A percentile compares a stretch with the other conserved stretches of the same genome.
phyloP scores from a whole-genome alignment of 2,888 invertebrate species.

The Corythucha ciliata region DNA sequence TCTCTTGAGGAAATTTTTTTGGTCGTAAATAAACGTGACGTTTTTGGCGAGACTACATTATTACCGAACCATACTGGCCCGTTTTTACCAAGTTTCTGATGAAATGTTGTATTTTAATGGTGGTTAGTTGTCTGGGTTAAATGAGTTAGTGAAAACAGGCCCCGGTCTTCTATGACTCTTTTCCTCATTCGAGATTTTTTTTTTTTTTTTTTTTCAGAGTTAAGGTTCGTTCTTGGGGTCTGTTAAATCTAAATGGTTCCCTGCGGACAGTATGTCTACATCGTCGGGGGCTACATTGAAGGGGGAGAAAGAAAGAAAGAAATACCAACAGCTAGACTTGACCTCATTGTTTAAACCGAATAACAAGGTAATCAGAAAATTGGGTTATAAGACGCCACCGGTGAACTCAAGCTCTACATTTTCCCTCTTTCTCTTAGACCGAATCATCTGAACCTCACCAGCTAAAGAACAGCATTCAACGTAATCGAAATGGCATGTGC shows the following conservation, averaged over 20 bases:
- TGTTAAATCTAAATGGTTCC: constrained; percentile 78
- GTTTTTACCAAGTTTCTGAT: no score
- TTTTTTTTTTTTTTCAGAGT: constrained; percentile 44
- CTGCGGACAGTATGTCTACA: constrained; percentile 94
- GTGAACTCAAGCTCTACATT: not conserved
- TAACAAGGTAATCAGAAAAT: constrained; percentile 29
- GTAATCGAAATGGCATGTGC: constrained; percentile 91
- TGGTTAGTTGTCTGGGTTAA: no score
- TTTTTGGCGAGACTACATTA: no score
- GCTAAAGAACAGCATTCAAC: constrained; percentile 79
- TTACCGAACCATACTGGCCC: no score
- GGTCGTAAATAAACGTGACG: no score
- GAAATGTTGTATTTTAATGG: no score
- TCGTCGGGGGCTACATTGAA: constrained; percentile 78
- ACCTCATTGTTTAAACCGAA: constrained; percentile 84
- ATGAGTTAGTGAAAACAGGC: no score
- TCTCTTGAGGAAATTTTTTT: no score
- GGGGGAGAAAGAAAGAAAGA: constrained; percentile 86
- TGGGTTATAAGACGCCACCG: constrained; percentile 1
- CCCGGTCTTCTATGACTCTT: no score
- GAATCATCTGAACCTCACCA: constrained; percentile 80
- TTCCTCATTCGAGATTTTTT: no score
- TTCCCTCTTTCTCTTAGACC: constrained; percentile 48
- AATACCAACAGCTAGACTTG: constrained; percentile 95
- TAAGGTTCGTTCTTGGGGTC: constrained; percentile 70